Evolutionary conservation across 2,888 invertebrate genomes (phyloP).

Genomic region (Dioctria rufipes): DNA sequence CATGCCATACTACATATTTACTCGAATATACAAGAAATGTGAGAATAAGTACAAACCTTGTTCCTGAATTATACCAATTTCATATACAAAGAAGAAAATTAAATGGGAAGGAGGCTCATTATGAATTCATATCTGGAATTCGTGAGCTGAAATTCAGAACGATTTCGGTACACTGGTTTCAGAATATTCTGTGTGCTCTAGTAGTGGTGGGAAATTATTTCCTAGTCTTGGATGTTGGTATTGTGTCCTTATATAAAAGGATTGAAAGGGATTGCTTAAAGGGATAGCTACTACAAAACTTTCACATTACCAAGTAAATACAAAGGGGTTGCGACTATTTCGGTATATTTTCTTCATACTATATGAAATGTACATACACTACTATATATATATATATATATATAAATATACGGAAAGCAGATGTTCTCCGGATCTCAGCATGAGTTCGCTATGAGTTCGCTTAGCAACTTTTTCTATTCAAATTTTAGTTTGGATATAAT

Average conservation of each 20-base stretch:
- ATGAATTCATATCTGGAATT: conserved; percentile 55
- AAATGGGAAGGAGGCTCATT: conserved; percentile 47
- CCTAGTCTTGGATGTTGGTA: not conserved
- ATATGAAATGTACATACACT: not conserved
- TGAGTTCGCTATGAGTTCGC: not conserved
- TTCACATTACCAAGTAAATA: not conserved
- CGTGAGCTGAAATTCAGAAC: conserved; percentile 52
- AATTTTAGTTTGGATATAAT: conserved; percentile 1
- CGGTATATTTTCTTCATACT: not conserved
- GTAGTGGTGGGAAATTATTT: not conserved
- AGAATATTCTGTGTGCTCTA: not conserved
- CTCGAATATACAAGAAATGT: not conserved
- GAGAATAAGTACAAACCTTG: not conserved
- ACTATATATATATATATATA: no score
- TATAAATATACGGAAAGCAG: not conserved
- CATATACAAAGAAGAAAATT: conserved; percentile 13
- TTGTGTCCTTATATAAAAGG: not conserved
- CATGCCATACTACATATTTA: not conserved
- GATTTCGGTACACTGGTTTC: conserved; percentile 49
- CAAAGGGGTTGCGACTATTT: not conserved
- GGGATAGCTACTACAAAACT: conserved; percentile 3
- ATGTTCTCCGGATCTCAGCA: not conserved
- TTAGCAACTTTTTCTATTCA: not conserved
- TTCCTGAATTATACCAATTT: conserved; percentile 15
- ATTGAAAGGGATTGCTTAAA: not conserved